These are phyloP conservation scores for Eledone cirrhosa DNA, from an alignment of 2,888 invertebrate species.

Conservation along the genomic window DNA sequence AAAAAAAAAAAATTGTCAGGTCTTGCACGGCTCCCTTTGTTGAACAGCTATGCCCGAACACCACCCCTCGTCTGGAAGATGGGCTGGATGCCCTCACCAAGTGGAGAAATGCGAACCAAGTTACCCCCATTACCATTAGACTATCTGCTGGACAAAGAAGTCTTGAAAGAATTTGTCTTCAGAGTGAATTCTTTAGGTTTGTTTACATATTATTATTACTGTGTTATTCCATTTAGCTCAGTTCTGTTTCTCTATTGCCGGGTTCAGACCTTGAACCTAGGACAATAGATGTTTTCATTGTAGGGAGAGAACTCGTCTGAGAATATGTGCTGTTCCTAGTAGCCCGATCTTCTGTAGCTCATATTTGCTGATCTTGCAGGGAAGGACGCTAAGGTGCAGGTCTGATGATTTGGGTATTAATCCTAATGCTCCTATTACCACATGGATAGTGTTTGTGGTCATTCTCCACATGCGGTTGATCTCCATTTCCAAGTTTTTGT, in stretches of 20 bases:
- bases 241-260: neutral
- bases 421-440: too few species aligned
- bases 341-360: too few species aligned
- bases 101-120: constrained; percentile 68
- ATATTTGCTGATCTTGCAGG: too few species aligned
- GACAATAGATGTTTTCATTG: neutral
- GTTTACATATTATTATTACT: constrained; percentile 20
- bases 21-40: constrained; percentile 72
- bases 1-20: constrained; percentile 63
- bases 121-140: constrained; percentile 75
- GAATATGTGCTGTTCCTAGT: too few species aligned
- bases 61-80: constrained; percentile 76
- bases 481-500: too few species aligned
- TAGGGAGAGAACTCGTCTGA: too few species aligned
- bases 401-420: too few species aligned
- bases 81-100: constrained; percentile 71
- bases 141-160: constrained; percentile 82
- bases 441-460: too few species aligned
- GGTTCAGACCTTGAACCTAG: too few species aligned
- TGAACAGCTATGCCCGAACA: constrained; percentile 75
- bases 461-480: too few species aligned
- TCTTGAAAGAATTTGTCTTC: constrained; percentile 83
- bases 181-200: constrained; percentile 72
- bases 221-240: neutral
- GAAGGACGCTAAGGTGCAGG: too few species aligned